These are phyloP conservation scores for Siderastrea siderea DNA, from an alignment of 92 coral and sea anemone species.

Conservation along the genomic window DNA sequence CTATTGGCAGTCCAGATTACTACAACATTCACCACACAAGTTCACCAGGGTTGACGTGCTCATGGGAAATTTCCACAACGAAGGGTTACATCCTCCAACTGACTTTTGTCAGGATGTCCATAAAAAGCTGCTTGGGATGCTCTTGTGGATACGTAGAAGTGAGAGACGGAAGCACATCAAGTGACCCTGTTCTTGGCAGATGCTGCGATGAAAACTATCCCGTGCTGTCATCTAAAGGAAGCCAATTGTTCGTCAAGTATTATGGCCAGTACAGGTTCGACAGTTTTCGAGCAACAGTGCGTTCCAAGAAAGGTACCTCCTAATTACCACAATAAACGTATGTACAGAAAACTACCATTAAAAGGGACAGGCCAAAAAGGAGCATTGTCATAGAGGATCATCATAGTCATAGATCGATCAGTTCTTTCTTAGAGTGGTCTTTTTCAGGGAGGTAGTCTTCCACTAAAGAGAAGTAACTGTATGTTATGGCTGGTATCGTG, in stretches of 20 bases:
- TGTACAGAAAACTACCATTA: no score
- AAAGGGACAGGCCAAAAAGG: no score
- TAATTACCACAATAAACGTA: no score
- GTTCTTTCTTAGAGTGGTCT: no score
- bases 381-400: no score
- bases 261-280: background rate
- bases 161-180: background rate
- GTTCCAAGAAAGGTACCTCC: slow-evolving; percentile 15
- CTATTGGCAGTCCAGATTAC: background rate
- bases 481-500: no score
- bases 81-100: slow-evolving; percentile 25
- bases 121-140: background rate
- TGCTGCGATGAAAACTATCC: slow-evolving; percentile 1
- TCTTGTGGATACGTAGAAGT: slow-evolving; percentile 5
- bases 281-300: slow-evolving; percentile 1
- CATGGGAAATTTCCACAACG: slow-evolving; percentile 3
- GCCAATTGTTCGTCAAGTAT: background rate
- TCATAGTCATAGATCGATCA: no score
- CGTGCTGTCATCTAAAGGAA: slow-evolving; percentile 11
- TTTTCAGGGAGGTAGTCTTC: no score
- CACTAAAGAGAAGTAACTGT: no score
- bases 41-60: background rate
- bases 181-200: background rate
- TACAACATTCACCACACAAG: background rate
- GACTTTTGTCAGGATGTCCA: background rate